These are phyloP conservation scores for Engraulis encrasicolus DNA, from an alignment of 2,113 vertebrate species.

Conservation along the genomic window DNA sequence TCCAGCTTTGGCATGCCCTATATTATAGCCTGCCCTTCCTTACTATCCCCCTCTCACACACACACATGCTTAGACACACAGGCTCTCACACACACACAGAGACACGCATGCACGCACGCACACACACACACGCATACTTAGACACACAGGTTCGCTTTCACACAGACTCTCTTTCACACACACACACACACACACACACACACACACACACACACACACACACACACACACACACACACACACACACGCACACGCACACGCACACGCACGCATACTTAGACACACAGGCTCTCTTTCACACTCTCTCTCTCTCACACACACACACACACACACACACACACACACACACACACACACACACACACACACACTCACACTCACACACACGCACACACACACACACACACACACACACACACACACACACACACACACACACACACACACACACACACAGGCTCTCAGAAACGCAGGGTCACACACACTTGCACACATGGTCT, in stretches of 20 bases:
- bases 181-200: background rate
- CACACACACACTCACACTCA: background rate
- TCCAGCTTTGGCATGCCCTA: constrained; percentile 11
- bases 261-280: background rate
- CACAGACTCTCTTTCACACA: background rate
- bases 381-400: too few species aligned
- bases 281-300: background rate
- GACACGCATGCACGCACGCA: too few species aligned
- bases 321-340: background rate
- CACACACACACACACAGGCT: background rate
- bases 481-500: background rate
- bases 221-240: background rate
- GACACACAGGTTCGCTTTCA: background rate
- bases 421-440: background rate
- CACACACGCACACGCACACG: background rate
- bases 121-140: background rate
- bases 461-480: too few species aligned
- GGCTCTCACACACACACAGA: background rate
- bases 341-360: constrained; percentile 5
- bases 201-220: background rate
- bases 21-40: background rate
- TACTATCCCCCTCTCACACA: background rate
- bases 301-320: too few species aligned
- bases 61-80: background rate
- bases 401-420: background rate